Evolutionary conservation across 2,888 invertebrate species (phyloP).

Genomic region (Meiosimyza decipiens): DNA sequence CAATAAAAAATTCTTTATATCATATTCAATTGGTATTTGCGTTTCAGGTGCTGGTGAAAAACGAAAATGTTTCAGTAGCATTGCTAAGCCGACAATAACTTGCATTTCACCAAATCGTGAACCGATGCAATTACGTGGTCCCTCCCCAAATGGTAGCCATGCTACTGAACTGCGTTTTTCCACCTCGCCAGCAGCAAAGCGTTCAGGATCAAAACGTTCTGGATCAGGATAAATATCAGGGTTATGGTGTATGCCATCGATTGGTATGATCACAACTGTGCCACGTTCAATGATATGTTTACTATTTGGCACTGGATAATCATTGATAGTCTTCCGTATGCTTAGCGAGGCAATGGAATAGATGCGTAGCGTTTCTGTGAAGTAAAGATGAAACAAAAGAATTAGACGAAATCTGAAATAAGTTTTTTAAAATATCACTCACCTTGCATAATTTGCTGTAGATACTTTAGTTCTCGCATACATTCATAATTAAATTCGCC

Average conservation of each 20-base stretch:
- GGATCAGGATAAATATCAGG: constrained; percentile 67
- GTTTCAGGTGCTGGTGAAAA: constrained; percentile 52
- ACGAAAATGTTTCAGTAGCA: constrained; percentile 54
- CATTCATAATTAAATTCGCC: constrained; percentile 55
- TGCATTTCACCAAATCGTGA: constrained; percentile 64
- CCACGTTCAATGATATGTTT: constrained; percentile 68
- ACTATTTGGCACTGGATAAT: constrained; percentile 58
- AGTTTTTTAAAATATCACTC: constrained; percentile 33
- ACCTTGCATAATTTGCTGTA: constrained; percentile 56
- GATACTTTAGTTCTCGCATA: constrained; percentile 53
- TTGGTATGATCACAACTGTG: constrained; percentile 69
- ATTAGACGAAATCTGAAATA: neutral
- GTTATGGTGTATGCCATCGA: constrained; percentile 67
- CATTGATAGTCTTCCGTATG: constrained; percentile 58
- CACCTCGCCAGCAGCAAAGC: constrained; percentile 62
- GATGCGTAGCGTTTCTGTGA: constrained; percentile 67
- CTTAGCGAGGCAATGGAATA: constrained; percentile 66
- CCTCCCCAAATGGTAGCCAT: constrained; percentile 61
- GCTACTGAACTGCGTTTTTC: constrained; percentile 53
- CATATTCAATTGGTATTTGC: constrained; percentile 52
- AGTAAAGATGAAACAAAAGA: neutral
- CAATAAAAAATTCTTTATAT: constrained; percentile 49
- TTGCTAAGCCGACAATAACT: constrained; percentile 54
- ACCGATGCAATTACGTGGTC: constrained; percentile 63
- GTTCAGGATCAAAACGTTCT: constrained; percentile 66